Percentiles rank a stretch among this genome's conserved stretches.
phyloP scores from a whole-genome alignment of 2,113 vertebrate genomes.

The Osmerus eperlanus region DNA sequence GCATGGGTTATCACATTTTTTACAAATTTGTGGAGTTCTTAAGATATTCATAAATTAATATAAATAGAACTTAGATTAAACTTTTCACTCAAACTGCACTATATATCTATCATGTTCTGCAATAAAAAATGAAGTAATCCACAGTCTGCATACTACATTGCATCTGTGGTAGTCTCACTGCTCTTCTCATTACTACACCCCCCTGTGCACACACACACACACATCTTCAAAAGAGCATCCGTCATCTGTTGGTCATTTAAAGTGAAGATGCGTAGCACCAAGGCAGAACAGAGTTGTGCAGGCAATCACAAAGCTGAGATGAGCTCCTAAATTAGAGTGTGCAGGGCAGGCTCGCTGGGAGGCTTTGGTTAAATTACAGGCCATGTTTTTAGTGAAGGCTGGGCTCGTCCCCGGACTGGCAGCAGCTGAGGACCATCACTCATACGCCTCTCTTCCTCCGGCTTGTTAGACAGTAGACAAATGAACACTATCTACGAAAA shows the following conservation, averaged over 20 bases:
- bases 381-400: constrained; percentile 62
- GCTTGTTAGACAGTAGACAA: constrained; percentile 23
- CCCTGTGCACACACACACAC: background rate
- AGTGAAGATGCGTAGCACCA: constrained; percentile 3
- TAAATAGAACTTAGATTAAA: too few species aligned
- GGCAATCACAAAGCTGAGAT: constrained; percentile 50
- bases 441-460: constrained; percentile 35
- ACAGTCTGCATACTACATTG: too few species aligned
- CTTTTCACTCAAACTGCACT: too few species aligned
- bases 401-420: constrained; percentile 36
- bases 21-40: too few species aligned
- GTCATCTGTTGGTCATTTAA: constrained; percentile 28
- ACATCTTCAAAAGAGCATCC: constrained; percentile 32
- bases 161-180: too few species aligned
- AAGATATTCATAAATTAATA: too few species aligned
- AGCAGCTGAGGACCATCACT: constrained; percentile 62
- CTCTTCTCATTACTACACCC: too few species aligned
- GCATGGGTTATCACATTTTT: too few species aligned
- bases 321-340: constrained; percentile 57
- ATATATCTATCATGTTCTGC: too few species aligned
- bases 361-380: constrained; percentile 61
- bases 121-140: too few species aligned
- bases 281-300: constrained; percentile 31
- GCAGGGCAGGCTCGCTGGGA: constrained; percentile 36
- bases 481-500: constrained; percentile 18